Evolutionary conservation across 2,797 vertebrate species (phyloP).

Genomic region (Staurois parvus): DNA sequence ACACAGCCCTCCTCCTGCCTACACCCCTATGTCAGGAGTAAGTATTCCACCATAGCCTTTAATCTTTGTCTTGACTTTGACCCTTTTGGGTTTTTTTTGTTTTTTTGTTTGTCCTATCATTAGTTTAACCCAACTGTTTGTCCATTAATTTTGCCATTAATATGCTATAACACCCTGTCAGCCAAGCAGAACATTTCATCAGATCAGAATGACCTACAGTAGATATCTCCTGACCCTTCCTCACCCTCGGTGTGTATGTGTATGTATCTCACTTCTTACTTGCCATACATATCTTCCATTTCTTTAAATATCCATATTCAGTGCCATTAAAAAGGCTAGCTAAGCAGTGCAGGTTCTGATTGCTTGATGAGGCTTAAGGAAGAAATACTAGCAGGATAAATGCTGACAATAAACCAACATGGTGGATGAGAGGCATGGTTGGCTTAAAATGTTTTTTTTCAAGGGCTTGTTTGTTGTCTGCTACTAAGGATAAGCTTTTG

Average conservation of each 20-base stretch:
- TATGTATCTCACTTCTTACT: neutral
- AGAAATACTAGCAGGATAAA: neutral
- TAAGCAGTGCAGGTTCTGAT: neutral
- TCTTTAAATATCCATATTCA: neutral
- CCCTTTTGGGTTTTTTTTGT: slow-evolving; percentile 21
- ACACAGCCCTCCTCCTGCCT: slow-evolving; percentile 84
- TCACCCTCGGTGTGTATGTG: neutral
- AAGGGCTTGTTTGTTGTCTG: too few species aligned
- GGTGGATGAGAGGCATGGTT: neutral
- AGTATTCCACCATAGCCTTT: slow-evolving; percentile 77
- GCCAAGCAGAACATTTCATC: neutral
- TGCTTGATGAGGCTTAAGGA: neutral
- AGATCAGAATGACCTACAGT: neutral
- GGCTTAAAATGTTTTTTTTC: neutral
- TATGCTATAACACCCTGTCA: neutral
- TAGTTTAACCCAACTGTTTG: neutral
- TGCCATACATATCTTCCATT: neutral
- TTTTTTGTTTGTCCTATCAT: neutral
- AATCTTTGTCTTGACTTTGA: slow-evolving; percentile 64
- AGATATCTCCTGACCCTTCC: neutral
- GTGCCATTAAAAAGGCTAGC: neutral
- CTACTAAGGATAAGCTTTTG: too few species aligned
- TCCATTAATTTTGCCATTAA: neutral
- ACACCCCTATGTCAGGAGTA: slow-evolving; percentile 83
- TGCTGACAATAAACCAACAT: neutral